Conservation (phyloP, 2,797 vertebrate genomes). For the Urosaurus nigricauda region DNA sequence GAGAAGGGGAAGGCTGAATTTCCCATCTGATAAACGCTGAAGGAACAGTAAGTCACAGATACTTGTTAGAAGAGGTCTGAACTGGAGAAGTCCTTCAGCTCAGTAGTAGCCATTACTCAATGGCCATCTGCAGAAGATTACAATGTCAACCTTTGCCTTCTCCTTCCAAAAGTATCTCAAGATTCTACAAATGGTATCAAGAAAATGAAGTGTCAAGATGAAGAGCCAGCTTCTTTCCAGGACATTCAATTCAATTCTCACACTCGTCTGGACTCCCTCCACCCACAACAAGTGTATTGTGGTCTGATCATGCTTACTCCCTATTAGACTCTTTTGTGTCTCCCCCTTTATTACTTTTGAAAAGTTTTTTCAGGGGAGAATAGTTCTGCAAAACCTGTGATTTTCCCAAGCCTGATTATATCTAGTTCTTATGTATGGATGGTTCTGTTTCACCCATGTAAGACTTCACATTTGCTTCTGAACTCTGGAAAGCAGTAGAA, state of each 20-base stretch:
- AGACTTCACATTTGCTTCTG: background rate
- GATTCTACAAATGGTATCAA: background rate
- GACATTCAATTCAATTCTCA: background rate
- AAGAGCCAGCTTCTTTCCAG: background rate
- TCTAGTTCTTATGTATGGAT: too few species aligned
- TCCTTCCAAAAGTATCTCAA: background rate
- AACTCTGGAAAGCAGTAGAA: background rate
- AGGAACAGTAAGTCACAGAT: background rate
- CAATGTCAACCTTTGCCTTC: background rate
- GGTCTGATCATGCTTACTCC: background rate
- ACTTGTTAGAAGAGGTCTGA: background rate
- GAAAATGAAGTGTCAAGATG: background rate
- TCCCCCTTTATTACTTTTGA: background rate
- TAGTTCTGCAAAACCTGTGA: background rate
- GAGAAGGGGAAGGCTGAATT: background rate
- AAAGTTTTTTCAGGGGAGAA: background rate
- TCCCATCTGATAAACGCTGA: background rate
- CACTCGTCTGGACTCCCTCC: background rate
- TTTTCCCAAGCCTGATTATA: background rate
- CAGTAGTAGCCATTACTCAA: background rate
- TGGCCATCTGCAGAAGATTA: background rate
- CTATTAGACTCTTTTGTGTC: background rate
- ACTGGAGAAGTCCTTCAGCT: background rate
- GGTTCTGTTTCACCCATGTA: background rate
- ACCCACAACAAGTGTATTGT: background rate